Percentiles rank a stretch among this genome's conserved stretches.
phyloP scores from a whole-genome alignment of 2,113 vertebrate species.

The Galemys pyrenaicus region DNA sequence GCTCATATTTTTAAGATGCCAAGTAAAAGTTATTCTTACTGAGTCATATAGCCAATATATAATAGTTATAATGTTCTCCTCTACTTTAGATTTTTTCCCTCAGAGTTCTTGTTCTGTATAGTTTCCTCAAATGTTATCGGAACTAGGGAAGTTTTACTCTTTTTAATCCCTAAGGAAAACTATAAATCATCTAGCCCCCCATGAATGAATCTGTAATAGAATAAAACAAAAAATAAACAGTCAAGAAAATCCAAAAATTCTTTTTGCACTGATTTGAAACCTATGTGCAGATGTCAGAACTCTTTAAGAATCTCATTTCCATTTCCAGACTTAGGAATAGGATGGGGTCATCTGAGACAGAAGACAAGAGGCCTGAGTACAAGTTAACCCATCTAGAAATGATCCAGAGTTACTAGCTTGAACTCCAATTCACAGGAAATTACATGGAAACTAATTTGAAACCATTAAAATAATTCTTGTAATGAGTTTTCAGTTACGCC shows the following conservation, averaged over 20 bases:
- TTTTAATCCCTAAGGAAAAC: neutral
- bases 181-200: neutral
- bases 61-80: neutral
- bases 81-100: neutral
- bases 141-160: neutral
- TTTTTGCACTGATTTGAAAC: neutral
- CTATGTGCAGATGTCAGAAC: neutral
- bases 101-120: neutral
- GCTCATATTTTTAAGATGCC: neutral
- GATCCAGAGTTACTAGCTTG: neutral
- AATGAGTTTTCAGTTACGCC: slow-evolving; percentile 11
- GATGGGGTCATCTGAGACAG: neutral
- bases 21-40: slow-evolving; percentile 40
- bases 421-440: neutral
- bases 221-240: neutral
- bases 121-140: neutral
- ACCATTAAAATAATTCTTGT: slow-evolving; percentile 29
- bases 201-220: neutral
- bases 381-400: neutral
- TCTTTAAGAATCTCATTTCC: neutral
- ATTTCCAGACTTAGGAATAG: neutral
- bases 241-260: neutral
- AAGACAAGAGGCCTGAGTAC: neutral
- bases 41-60: neutral
- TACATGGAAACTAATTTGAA: slow-evolving; percentile 25